These are phyloP conservation scores for Eulemur rufifrons DNA, from an alignment of 2,113 vertebrate species.

Conservation along the genomic window DNA sequence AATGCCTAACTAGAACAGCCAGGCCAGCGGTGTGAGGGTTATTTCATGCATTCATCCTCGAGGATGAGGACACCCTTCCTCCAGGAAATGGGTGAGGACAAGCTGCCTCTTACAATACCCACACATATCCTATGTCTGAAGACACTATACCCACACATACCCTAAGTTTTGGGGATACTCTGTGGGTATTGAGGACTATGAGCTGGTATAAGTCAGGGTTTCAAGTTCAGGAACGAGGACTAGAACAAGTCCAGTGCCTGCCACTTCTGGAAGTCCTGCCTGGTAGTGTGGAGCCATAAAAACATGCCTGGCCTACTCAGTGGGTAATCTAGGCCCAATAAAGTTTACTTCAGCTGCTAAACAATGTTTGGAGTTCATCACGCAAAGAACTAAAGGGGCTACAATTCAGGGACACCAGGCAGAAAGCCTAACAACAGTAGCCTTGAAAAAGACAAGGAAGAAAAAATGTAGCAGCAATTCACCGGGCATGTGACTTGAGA, in stretches of 20 bases:
- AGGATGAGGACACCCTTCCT: background rate
- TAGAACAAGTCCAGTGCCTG: background rate
- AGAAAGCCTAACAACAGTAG: conserved; percentile 46
- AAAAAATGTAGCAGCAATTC: conserved; percentile 51
- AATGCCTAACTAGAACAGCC: background rate
- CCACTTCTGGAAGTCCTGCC: background rate
- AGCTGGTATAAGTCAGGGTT: background rate
- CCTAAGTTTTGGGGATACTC: background rate
- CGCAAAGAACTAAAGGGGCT: conserved; percentile 43
- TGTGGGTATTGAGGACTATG: background rate
- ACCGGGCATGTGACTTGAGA: conserved; percentile 64
- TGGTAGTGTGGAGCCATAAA: background rate
- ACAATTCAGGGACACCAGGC: conserved; percentile 64
- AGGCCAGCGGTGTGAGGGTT: background rate
- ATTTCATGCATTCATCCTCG: background rate
- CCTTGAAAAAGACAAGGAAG: conserved; percentile 63
- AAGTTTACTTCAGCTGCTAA: conserved; percentile 22
- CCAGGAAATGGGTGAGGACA: background rate
- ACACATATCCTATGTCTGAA: background rate
- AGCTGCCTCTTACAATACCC: background rate
- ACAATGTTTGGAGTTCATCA: conserved; percentile 53
- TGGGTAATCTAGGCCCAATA: background rate
- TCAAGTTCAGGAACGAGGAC: background rate
- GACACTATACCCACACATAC: background rate
- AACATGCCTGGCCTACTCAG: background rate